Percentiles rank a stretch among this genome's conserved stretches.
These are phyloP conservation scores for Sepiola atlantica DNA, from an alignment of 2,888 invertebrate species.

Conservation along the genomic window DNA sequence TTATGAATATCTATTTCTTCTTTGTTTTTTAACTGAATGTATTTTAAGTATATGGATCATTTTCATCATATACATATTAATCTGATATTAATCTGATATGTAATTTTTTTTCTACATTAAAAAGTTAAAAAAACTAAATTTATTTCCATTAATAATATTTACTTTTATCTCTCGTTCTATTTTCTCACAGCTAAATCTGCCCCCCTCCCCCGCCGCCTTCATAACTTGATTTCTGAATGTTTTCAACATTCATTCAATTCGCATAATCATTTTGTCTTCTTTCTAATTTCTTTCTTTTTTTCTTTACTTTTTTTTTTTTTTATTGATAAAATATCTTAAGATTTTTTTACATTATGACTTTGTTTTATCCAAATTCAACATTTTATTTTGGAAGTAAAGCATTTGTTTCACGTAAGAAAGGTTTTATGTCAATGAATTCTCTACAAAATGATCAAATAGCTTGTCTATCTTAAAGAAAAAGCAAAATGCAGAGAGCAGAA, in stretches of 20 bases:
- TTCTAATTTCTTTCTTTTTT: not conserved
- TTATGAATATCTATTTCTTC: not conserved
- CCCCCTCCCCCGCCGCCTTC: not conserved
- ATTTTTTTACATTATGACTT: not conserved
- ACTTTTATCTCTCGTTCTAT: not conserved
- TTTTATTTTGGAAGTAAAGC: not conserved
- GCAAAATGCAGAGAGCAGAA: no score
- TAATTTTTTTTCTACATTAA: not conserved
- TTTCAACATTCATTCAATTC: not conserved
- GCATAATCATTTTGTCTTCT: not conserved
- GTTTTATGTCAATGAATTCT: not conserved
- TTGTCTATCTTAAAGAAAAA: no score
- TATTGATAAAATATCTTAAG: not conserved
- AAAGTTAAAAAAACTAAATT: not conserved
- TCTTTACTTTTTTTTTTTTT: not conserved
- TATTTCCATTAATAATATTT: not conserved
- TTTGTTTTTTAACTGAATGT: not conserved
- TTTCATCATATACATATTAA: not conserved
- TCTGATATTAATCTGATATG: not conserved
- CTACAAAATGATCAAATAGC: not conserved
- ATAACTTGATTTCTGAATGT: not conserved
- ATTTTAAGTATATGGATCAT: not conserved
- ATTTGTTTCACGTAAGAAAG: not conserved
- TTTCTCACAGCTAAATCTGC: not conserved
- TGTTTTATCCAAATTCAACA: not conserved